phyloP scores from a whole-genome alignment of 1,140 invertebrate species.

The Babylonia areolata region DNA sequence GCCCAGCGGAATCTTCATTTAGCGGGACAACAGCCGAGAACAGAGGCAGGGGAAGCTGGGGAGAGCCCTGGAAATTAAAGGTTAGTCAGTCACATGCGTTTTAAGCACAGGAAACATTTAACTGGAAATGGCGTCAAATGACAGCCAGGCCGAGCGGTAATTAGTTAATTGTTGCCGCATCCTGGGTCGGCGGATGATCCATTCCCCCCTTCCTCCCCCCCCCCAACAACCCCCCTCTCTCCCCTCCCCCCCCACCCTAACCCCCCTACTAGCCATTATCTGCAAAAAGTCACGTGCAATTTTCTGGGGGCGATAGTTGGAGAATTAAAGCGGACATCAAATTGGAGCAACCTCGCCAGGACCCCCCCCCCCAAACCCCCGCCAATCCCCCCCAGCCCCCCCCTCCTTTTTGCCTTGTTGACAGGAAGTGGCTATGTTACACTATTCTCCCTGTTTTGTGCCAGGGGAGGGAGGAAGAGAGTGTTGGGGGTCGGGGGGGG shows the following conservation, averaged over 20 bases:
- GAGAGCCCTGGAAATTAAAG: neutral
- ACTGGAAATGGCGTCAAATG: slow-evolving; percentile 34
- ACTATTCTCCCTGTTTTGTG: neutral
- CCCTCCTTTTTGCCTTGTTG: neutral
- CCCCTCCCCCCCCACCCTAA: neutral
- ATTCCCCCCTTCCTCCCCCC: neutral
- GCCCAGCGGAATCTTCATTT: slow-evolving; percentile 1
- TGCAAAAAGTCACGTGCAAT: slow-evolving; percentile 30
- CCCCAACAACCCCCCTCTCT: neutral
- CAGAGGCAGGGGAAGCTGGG: neutral
- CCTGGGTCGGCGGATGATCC: slow-evolving; percentile 1
- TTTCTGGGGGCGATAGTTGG: neutral
- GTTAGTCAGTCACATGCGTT: slow-evolving; percentile 25
- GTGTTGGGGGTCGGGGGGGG: too few relatives aligned
- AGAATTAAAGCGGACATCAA: slow-evolving; percentile 28
- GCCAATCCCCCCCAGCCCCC: neutral
- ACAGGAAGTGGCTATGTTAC: slow-evolving; percentile 24
- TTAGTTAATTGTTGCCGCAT: slow-evolving; percentile 20
- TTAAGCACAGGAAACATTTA: slow-evolving; percentile 34
- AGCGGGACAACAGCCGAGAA: neutral
- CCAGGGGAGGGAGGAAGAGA: too few relatives aligned
- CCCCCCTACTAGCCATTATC: neutral
- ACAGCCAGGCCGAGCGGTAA: neutral
- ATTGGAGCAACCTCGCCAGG: neutral
- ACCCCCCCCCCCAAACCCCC: neutral